Evolutionary conservation across 30 jellyfish, hydroid and myxozoan genomes (phyloP).

Genomic region (Hydra vulgaris): DNA sequence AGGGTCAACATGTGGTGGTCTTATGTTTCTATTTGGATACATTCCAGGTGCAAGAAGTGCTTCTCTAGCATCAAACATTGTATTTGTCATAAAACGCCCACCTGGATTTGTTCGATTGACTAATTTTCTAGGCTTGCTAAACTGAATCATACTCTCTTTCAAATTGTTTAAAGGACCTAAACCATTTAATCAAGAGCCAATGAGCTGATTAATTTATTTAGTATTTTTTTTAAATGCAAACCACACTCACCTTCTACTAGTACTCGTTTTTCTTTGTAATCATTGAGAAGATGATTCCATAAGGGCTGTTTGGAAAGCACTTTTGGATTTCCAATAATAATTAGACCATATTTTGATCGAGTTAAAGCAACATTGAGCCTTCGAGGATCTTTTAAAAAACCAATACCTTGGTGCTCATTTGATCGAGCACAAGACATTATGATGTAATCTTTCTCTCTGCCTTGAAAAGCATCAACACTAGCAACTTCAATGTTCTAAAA

Average conservation of each 20-base stretch:
- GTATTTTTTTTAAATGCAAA: not conserved
- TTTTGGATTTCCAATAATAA: constrained; percentile 96
- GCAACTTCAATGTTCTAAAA: constrained; percentile 93
- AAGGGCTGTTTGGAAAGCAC: constrained; percentile 91
- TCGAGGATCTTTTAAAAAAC: constrained; percentile 97
- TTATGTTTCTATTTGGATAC: constrained; percentile 82
- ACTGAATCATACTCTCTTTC: constrained; percentile 92
- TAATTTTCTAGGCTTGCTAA: constrained; percentile 93
- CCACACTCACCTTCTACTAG: constrained; percentile 82
- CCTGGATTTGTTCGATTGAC: constrained; percentile 93
- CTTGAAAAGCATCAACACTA: constrained; percentile 99
- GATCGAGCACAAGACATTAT: constrained; percentile 99
- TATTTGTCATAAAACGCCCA: constrained; percentile 95
- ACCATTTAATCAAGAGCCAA: not conserved
- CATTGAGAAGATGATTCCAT: constrained; percentile 93
- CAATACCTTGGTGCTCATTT: constrained; percentile 98
- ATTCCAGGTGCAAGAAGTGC: constrained; percentile 97
- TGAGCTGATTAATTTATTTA: constrained; percentile 80
- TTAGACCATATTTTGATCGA: constrained; percentile 92
- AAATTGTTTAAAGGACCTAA: constrained; percentile 90
- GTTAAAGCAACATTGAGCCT: constrained; percentile 96
- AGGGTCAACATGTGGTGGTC: constrained; percentile 83
- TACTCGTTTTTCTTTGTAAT: constrained; percentile 87
- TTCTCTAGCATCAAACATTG: constrained; percentile 96
- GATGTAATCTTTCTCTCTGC: constrained; percentile 97